Percentiles rank a stretch among this genome's conserved stretches.
phyloP scores from a whole-genome alignment of 1,140 invertebrate species.

The Anastrepha obliqua region DNA sequence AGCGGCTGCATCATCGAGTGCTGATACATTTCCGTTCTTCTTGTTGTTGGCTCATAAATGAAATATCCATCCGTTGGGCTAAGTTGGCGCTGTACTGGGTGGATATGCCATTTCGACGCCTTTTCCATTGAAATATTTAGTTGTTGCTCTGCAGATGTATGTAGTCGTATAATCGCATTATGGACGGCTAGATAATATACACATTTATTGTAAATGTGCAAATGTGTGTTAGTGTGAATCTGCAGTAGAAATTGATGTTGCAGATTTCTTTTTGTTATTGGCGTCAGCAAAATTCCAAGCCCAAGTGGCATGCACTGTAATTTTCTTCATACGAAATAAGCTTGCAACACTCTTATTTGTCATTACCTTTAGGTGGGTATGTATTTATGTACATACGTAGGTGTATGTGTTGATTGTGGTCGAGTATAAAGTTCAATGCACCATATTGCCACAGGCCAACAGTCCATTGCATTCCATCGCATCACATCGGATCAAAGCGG shows the following conservation, averaged over 20 bases:
- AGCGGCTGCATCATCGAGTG: background rate
- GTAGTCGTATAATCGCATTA: slow-evolving; percentile 47
- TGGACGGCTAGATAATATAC: slow-evolving; percentile 33
- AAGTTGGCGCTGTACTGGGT: background rate
- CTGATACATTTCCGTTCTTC: slow-evolving; percentile 21
- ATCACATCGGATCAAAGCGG: slow-evolving; percentile 31
- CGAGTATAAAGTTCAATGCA: slow-evolving; percentile 51
- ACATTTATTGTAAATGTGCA: background rate
- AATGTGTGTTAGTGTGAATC: background rate
- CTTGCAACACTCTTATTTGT: slow-evolving; percentile 20
- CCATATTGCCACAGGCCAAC: slow-evolving; percentile 39
- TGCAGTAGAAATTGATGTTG: slow-evolving; percentile 40
- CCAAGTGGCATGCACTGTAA: slow-evolving; percentile 34
- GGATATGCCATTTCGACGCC: background rate
- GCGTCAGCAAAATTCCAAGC: slow-evolving; percentile 7
- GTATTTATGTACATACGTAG: background rate
- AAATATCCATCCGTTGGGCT: slow-evolving; percentile 49
- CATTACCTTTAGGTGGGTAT: background rate
- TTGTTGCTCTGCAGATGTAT: slow-evolving; percentile 37
- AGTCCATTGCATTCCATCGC: slow-evolving; percentile 13
- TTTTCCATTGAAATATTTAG: slow-evolving; percentile 49
- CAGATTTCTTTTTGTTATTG: background rate
- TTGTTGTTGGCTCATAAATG: slow-evolving; percentile 5
- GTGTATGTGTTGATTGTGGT: background rate
- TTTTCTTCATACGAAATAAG: slow-evolving; percentile 21